A percentile compares a stretch with the other conserved stretches of the same genome.
Evolutionary conservation across 2,113 vertebrate genomes (phyloP).

Genomic region (Erinaceus europaeus): DNA sequence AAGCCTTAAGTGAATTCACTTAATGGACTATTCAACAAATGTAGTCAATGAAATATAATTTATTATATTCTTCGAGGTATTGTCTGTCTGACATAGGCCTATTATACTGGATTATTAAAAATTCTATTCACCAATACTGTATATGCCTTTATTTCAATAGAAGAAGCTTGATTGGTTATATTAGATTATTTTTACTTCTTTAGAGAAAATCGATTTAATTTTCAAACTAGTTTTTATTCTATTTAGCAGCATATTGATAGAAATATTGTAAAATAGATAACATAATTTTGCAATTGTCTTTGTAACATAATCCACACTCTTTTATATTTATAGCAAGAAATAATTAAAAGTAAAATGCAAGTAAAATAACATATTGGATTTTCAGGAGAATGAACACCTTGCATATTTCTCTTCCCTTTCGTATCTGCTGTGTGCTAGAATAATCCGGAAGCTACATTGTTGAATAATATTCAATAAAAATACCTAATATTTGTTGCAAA

Average conservation of each 20-base stretch:
- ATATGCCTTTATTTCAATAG: neutral
- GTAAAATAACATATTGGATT: neutral
- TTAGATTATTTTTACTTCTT: neutral
- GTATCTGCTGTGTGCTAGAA: neutral
- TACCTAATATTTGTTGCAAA: neutral
- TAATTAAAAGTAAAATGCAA: conserved; percentile 14
- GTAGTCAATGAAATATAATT: neutral
- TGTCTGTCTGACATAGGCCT: neutral
- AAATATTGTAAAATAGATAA: conserved; percentile 16
- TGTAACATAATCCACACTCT: neutral
- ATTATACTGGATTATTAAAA: neutral
- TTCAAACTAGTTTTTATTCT: conserved; percentile 30
- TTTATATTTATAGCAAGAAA: neutral
- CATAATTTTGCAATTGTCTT: conserved; percentile 6
- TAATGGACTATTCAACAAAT: neutral
- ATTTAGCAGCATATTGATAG: neutral
- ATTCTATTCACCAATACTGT: neutral
- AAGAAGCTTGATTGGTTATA: neutral
- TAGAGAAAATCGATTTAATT: conserved; percentile 40
- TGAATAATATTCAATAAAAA: neutral
- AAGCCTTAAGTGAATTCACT: neutral
- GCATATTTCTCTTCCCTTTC: neutral
- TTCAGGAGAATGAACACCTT: neutral
- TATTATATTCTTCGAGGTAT: neutral
- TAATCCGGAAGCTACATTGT: neutral